Evolutionary conservation across 2,888 invertebrate genomes (phyloP).

Genomic region (Neoaliturus tenellus): DNA sequence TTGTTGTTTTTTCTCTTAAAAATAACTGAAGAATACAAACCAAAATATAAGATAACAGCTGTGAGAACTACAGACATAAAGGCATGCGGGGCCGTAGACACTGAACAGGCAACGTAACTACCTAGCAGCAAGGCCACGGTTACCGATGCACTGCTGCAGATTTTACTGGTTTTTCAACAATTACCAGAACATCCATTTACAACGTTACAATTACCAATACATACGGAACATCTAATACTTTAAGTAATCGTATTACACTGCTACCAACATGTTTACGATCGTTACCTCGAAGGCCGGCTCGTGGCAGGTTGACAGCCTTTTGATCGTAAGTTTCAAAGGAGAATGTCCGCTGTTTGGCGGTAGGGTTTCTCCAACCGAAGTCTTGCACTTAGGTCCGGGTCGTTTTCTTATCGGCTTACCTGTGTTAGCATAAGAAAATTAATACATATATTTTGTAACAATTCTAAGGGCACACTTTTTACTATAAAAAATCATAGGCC

Average conservation of each 20-base stretch:
- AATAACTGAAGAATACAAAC: no score
- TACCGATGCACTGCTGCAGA: no score
- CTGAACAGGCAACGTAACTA: slow-evolving; percentile 1
- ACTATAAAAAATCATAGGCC: no score
- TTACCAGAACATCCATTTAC: no score
- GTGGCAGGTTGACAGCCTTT: slow-evolving; percentile 47
- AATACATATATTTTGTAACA: no score
- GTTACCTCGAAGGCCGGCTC: slow-evolving; percentile 52
- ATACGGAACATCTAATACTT: no score
- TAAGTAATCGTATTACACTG: neutral
- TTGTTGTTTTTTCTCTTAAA: no score
- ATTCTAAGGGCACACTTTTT: no score
- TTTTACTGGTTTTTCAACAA: no score
- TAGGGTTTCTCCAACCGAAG: neutral
- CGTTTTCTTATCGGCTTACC: slow-evolving; percentile 25
- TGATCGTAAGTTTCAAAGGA: slow-evolving; percentile 51
- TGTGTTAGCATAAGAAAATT: neutral
- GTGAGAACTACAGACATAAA: no score
- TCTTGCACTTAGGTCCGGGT: slow-evolving; percentile 36
- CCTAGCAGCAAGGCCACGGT: neutral
- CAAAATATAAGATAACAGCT: no score
- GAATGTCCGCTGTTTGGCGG: slow-evolving; percentile 9
- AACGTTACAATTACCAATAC: no score
- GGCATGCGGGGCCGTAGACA: neutral
- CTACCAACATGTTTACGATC: neutral